Conservation (phyloP, 1,140 invertebrate genomes). For the Branchinecta lindahli region DNA sequence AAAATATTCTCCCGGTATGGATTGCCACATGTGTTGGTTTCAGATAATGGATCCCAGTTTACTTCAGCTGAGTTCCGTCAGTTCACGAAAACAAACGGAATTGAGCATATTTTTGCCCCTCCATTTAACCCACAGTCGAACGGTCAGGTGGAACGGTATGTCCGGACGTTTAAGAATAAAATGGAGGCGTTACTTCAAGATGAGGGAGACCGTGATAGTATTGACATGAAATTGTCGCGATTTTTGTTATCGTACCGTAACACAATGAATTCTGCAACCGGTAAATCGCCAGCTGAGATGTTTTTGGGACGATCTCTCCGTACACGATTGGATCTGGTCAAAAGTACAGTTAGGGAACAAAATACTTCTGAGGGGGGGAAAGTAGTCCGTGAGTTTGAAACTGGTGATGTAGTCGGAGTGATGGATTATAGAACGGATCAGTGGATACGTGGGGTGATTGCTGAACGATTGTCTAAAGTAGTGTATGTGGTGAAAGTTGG, state of each 20-base stretch:
- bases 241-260: conserved; percentile 15
- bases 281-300: conserved; percentile 2
- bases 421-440: too few relatives aligned
- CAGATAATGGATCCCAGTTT: conserved; percentile 34
- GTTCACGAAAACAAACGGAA: conserved; percentile 31
- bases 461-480: too few relatives aligned
- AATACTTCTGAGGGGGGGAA: too few relatives aligned
- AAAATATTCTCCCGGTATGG: conserved; percentile 30
- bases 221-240: conserved; percentile 3
- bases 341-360: too few relatives aligned
- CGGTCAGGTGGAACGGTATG: conserved; percentile 30
- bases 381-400: too few relatives aligned
- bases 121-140: conserved; percentile 33
- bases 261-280: conserved; percentile 15
- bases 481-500: too few relatives aligned
- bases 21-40: conserved; percentile 30
- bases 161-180: conserved; percentile 26
- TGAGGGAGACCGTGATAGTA: not conserved
- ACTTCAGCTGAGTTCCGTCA: conserved; percentile 29
- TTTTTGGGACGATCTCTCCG: too few relatives aligned
- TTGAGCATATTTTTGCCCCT: conserved; percentile 21
- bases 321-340: too few relatives aligned
- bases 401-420: too few relatives aligned
- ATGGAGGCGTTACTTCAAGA: conserved; percentile 21
- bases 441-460: too few relatives aligned